phyloP scores from a whole-genome alignment of 2,797 vertebrate species.

The Eupleurogrammus muticus region DNA sequence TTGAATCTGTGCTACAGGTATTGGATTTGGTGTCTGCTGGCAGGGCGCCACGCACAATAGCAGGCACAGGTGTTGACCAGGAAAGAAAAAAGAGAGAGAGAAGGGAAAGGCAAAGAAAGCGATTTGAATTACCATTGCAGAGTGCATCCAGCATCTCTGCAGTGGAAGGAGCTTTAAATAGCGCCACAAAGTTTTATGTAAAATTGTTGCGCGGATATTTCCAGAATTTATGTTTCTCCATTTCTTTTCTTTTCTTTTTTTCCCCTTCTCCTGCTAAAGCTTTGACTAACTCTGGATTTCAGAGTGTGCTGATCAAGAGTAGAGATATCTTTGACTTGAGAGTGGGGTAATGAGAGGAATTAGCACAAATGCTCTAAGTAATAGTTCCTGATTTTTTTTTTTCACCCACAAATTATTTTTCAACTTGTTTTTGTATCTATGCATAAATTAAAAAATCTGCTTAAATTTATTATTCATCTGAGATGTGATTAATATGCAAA shows the following conservation, averaged over 20 bases:
- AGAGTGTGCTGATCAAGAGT: slow-evolving; percentile 86
- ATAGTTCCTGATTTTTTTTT: slow-evolving; percentile 91
- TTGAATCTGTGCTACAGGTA: slow-evolving; percentile 70
- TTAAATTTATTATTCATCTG: slow-evolving; percentile 99
- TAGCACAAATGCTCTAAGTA: slow-evolving; percentile 94
- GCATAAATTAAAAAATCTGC: slow-evolving; percentile 99
- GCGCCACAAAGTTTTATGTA: slow-evolving; percentile 55
- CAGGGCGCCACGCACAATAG: slow-evolving; percentile 67
- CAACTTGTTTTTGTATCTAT: slow-evolving; percentile 96
- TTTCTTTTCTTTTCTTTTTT: slow-evolving; percentile 3
- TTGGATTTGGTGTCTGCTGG: slow-evolving; percentile 68
- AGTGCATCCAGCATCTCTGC: slow-evolving; percentile 56
- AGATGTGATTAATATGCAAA: slow-evolving; percentile 99
- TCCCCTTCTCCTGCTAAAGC: neutral
- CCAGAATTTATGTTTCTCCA: slow-evolving; percentile 24
- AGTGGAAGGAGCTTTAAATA: slow-evolving; percentile 40
- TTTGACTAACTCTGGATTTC: slow-evolving; percentile 56
- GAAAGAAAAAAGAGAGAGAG: slow-evolving; percentile 32
- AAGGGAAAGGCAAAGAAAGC: slow-evolving; percentile 54
- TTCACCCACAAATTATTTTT: slow-evolving; percentile 91
- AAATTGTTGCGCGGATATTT: slow-evolving; percentile 37
- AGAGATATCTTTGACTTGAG: slow-evolving; percentile 86
- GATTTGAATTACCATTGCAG: slow-evolving; percentile 69
- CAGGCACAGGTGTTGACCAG: slow-evolving; percentile 77
- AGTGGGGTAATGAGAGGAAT: slow-evolving; percentile 94